Base-by-base conservation (phyloP, 2,113 vertebrate species). In the Phainopepla nitens region DNA sequence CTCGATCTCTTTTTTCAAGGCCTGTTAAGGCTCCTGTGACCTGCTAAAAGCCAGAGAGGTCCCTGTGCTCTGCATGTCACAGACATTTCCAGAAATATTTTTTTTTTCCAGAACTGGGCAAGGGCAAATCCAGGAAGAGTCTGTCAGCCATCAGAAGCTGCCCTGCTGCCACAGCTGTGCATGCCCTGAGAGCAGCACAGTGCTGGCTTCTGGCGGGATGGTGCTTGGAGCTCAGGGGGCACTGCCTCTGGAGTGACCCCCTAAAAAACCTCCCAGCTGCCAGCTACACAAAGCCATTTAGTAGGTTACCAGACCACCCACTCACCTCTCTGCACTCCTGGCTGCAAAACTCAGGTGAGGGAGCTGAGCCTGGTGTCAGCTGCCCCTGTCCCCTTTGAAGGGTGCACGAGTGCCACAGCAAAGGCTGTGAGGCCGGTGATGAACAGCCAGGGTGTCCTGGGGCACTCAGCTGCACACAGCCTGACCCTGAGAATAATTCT, bases 151-250 rank as follows among this genome's bases (percentile, higher is more conserved):
- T 11, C 22, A 3, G 45, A 6, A 61, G 33, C 23, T 53, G 49
- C 31, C 18, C 47, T 8, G 6, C 41, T 71, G 51, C 33, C 42
- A 8, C 3, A 3, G 57, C 45, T 17, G 1, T 9, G 25, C n/a
- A 36, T 31, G 3, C 14, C 3, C 2, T 16, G 49, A 45, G 82
- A 69, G 23, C 56, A 57, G 49, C 53, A n/a, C 2, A 4, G 33
- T 0, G 4, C 33, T 57, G 54, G 79, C 29, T 69, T 14, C 50
- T 3, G 3, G 36, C 11, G 8, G 65, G 61, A 44, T 1, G 4
- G 27, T 5, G 45, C n/a, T 25, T 23, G 36, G 50, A 35, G 44
- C 49, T 61, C 0, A 0, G 15, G 19, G 14, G 6, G 7, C 33
- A 18, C 28, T 41, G 35, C 19, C 51, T 47, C 13, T 24, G 50